These are phyloP conservation scores for Sitodiplosis mosellana DNA, from an alignment of 1,140 invertebrate genomes.

Conservation along the genomic window DNA sequence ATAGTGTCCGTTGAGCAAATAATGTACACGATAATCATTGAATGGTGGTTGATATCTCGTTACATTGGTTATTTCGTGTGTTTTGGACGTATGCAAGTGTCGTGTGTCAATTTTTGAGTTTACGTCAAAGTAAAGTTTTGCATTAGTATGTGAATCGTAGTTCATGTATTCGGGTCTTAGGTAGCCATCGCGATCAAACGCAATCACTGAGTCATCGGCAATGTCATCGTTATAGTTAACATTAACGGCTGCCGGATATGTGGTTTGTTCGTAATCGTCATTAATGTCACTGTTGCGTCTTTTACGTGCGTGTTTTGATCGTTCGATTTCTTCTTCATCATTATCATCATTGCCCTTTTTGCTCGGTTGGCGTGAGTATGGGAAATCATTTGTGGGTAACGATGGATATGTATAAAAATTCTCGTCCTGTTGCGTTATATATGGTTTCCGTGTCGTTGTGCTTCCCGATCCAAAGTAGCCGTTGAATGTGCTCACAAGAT, in stretches of 20 bases:
- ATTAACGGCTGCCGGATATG: neutral
- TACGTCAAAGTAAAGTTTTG: neutral
- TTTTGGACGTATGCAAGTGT: neutral
- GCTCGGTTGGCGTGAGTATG: neutral
- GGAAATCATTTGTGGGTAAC: too few relatives aligned
- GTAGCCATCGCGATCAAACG: constrained; percentile 13
- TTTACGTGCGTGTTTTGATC: too few relatives aligned
- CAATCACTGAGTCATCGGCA: constrained; percentile 1
- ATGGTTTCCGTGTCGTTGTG: neutral
- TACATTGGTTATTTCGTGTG: neutral
- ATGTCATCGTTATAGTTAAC: constrained; percentile 4
- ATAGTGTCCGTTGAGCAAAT: neutral
- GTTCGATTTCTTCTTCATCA: too few relatives aligned
- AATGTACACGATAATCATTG: neutral
- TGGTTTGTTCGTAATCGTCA: too few relatives aligned
- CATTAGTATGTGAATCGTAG: neutral
- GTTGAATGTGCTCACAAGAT: neutral
- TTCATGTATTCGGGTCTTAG: constrained; percentile 12
- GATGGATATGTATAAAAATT: neutral
- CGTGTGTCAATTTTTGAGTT: neutral
- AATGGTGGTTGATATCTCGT: neutral
- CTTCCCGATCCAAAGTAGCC: neutral
- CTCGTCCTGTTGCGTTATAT: neutral
- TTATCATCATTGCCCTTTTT: neutral
- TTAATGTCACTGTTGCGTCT: too few relatives aligned